A percentile compares a stretch with the other conserved stretches of the same genome.
phyloP scores from a whole-genome alignment of 2,113 vertebrate species.

The Thamnaconus septentrionalis region DNA sequence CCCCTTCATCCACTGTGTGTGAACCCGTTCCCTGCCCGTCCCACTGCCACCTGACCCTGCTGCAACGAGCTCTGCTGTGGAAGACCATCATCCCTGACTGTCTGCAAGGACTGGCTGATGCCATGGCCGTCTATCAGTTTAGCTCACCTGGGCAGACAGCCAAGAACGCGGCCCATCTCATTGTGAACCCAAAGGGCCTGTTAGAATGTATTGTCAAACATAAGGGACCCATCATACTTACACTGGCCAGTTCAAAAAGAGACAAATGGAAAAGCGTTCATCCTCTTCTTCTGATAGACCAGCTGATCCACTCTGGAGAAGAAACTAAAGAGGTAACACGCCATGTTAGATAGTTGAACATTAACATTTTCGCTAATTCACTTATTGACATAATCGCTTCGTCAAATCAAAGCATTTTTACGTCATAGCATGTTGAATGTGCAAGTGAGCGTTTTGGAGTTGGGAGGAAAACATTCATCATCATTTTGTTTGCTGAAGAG shows the following conservation, averaged over 20 bases:
- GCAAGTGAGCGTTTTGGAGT: too few species aligned
- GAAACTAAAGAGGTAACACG: constrained; percentile 49
- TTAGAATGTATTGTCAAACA: constrained; percentile 43
- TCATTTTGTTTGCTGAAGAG: not conserved
- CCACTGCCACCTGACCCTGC: constrained; percentile 72
- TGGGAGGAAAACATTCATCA: too few species aligned
- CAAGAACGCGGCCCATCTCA: constrained; percentile 23
- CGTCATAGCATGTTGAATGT: too few species aligned
- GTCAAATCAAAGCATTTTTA: too few species aligned
- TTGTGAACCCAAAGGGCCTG: constrained; percentile 42
- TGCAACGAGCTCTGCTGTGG: constrained; percentile 85
- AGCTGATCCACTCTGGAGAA: constrained; percentile 54
- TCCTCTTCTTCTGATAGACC: constrained; percentile 73
- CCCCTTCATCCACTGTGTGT: constrained; percentile 72
- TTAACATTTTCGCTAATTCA: too few species aligned
- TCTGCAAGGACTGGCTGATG: constrained; percentile 61
- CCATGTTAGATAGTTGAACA: not conserved
- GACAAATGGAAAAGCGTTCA: constrained; percentile 47
- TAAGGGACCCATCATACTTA: constrained; percentile 73
- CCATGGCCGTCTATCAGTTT: constrained; percentile 71
- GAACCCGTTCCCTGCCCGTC: constrained; percentile 72
- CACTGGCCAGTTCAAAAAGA: constrained; percentile 49
- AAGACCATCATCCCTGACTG: constrained; percentile 74
- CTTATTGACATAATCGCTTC: too few species aligned
- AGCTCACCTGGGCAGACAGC: constrained; percentile 35